phyloP scores from a whole-genome alignment of 2,797 vertebrate species.

The Sphenopsis melanotis region DNA sequence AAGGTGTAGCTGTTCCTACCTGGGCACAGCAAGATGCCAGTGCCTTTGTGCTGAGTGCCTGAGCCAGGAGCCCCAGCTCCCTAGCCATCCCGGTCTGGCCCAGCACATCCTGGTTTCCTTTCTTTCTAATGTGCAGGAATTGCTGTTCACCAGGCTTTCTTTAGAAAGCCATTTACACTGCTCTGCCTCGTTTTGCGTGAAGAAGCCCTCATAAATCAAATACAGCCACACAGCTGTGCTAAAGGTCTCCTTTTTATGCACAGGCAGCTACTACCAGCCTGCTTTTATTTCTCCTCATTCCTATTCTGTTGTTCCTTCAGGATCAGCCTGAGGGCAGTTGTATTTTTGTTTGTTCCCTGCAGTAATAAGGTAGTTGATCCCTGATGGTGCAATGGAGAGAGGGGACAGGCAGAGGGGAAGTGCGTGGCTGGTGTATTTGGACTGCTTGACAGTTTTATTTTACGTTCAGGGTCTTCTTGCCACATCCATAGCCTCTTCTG shows the following conservation, averaged over 20 bases:
- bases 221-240: neutral
- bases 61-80: neutral
- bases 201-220: neutral
- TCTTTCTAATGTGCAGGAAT: neutral
- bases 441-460: neutral
- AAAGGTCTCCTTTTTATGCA: constrained; percentile 1
- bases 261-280: neutral
- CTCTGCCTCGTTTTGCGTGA: neutral
- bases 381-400: neutral
- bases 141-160: neutral
- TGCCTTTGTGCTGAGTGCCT: neutral
- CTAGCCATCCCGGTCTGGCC: neutral
- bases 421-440: neutral
- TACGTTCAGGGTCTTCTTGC: constrained; percentile 5
- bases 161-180: neutral
- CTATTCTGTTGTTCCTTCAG: neutral
- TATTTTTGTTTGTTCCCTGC: neutral
- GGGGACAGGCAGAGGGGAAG: neutral
- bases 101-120: neutral
- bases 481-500: neutral
- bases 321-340: neutral
- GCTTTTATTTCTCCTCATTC: neutral
- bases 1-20: neutral
- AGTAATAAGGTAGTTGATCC: neutral
- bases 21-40: fast-evolving